A percentile compares a stretch with the other conserved stretches of the same genome.
phyloP scores from a whole-genome alignment of 2,797 vertebrate species.

The Platyrinchus mystaceus region DNA sequence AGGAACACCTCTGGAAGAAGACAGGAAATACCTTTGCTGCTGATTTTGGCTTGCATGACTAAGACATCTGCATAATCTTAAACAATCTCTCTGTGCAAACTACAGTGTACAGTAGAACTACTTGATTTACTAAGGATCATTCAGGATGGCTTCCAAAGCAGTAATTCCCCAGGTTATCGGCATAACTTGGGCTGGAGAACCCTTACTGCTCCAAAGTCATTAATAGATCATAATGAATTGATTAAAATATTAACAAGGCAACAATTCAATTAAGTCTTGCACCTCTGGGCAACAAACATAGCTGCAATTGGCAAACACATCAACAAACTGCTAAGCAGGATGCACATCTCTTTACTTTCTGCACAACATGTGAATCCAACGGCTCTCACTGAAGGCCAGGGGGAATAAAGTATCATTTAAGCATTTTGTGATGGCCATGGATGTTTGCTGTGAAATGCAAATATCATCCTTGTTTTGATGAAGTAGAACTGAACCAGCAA shows the following conservation, averaged over 20 bases:
- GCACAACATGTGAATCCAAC: accelerated
- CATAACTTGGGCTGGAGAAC: conserved; percentile 5
- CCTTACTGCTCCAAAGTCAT: conserved; percentile 5
- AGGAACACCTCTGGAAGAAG: conserved; percentile 6
- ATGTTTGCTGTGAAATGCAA: background rate
- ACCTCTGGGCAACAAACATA: background rate
- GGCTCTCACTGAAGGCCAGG: background rate
- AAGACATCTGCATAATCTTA: background rate
- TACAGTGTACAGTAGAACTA: background rate
- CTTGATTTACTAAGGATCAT: background rate
- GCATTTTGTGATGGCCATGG: background rate
- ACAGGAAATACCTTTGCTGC: conserved; percentile 17
- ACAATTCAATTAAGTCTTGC: conserved; percentile 1
- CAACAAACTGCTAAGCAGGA: background rate
- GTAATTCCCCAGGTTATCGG: background rate
- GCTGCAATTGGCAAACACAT: background rate
- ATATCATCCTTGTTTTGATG: background rate
- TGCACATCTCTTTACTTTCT: background rate
- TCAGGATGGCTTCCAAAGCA: background rate
- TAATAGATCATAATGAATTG: conserved; percentile 30
- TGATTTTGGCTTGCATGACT: conserved; percentile 6
- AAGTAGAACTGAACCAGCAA: background rate
- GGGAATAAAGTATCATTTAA: background rate
- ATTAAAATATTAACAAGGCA: conserved; percentile 34
- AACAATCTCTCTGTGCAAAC: background rate